Conservation (phyloP, 2,113 vertebrate species). For the Urocolius indicus region DNA sequence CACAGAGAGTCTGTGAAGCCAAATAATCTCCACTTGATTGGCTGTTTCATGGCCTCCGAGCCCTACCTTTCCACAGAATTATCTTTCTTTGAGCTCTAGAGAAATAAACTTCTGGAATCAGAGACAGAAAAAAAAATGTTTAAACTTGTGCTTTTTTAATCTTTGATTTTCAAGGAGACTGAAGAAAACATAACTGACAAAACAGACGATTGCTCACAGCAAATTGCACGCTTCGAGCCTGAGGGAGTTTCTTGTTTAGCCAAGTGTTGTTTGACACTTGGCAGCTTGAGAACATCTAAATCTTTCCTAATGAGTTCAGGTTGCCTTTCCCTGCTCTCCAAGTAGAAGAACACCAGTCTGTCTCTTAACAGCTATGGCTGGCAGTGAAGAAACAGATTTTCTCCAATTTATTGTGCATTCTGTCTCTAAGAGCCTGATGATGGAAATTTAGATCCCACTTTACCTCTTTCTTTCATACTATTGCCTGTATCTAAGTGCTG, state of each 20-base stretch:
- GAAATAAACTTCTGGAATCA: not conserved
- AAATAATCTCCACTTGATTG: not conserved
- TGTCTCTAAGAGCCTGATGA: not conserved
- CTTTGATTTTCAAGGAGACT: not conserved
- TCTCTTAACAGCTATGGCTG: not conserved
- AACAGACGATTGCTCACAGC: not conserved
- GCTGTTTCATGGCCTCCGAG: not conserved
- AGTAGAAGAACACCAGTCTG: not conserved
- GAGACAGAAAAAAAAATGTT: not conserved
- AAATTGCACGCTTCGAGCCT: not conserved
- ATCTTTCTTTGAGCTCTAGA: not conserved
- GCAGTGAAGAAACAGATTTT: not conserved
- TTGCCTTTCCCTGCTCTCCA: not conserved
- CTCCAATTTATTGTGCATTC: accelerated
- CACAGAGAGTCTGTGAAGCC: not conserved
- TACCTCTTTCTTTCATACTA: not conserved
- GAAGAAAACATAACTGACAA: not conserved
- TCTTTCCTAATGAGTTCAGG: not conserved
- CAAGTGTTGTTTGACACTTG: not conserved
- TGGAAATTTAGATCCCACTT: not conserved
- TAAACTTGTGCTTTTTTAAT: not conserved
- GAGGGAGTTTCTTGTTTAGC: not conserved
- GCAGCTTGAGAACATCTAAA: not conserved
- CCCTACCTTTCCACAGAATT: not conserved
- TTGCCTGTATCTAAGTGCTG: not conserved